Evolutionary conservation across 1,140 invertebrate genomes (phyloP).

Genomic region (Caerostris darwini): DNA sequence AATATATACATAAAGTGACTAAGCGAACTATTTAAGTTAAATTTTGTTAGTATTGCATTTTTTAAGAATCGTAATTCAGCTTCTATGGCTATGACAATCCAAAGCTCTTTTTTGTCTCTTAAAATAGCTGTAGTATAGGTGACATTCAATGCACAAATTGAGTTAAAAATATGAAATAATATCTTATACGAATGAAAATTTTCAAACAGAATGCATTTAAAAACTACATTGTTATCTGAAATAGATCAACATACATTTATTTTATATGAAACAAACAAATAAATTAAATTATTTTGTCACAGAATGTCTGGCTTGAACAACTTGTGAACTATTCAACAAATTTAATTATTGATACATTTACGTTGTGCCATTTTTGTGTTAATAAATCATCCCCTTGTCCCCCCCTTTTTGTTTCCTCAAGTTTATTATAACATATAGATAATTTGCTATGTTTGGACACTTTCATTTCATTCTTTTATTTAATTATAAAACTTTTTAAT

Average conservation of each 20-base stretch:
- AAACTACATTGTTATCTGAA: not conserved
- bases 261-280: too few species aligned
- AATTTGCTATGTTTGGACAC: not conserved
- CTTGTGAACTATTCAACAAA: too few species aligned
- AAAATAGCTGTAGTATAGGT: conserved; percentile 43
- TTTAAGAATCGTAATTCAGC: not conserved
- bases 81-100: conserved; percentile 71
- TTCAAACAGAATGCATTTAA: not conserved
- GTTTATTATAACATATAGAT: not conserved
- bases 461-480: conserved; percentile 28
- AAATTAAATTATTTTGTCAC: too few species aligned
- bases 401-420: too few species aligned
- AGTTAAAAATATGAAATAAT: not conserved
- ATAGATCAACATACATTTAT: too few species aligned
- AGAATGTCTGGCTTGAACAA: too few species aligned
- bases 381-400: too few species aligned
- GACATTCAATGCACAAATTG: not conserved
- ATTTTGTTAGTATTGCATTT: not conserved
- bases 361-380: too few species aligned
- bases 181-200: not conserved
- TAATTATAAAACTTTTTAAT: conserved; percentile 7
- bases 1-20: too few species aligned
- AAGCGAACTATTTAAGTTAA: not conserved
- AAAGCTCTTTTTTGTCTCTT: conserved; percentile 47
- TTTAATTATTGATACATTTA: too few species aligned